Conservation (phyloP, 2,888 invertebrate genomes). For the Pemphredon lugubris region DNA sequence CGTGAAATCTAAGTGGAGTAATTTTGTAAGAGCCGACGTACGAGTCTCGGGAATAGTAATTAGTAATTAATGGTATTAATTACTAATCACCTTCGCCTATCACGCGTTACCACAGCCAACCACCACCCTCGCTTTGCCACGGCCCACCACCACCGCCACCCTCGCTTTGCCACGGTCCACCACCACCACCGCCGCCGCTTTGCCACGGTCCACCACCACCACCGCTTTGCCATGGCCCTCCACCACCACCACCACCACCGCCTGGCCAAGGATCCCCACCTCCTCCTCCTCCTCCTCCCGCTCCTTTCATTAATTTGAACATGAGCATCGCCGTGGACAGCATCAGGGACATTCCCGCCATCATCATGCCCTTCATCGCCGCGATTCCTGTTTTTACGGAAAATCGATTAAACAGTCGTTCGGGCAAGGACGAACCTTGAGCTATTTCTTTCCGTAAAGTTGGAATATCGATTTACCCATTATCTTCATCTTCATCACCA, state of each 20-base stretch:
- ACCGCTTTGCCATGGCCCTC: too few species aligned
- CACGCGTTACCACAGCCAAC: conserved; percentile 1
- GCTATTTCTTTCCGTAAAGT: background rate
- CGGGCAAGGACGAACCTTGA: too few species aligned
- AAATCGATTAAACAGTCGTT: background rate
- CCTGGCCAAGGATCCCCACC: conserved; percentile 60
- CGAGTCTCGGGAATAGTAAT: too few species aligned
- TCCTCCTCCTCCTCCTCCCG: too few species aligned
- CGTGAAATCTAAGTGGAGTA: background rate
- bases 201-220: conserved; percentile 13
- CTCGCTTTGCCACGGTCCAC: conserved; percentile 45
- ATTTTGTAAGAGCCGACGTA: too few species aligned
- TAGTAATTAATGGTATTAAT: too few species aligned
- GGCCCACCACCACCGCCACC: conserved; percentile 67
- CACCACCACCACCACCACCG: conserved; percentile 73
- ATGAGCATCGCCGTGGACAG: conserved; percentile 83
- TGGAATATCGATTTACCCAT: conserved; percentile 80
- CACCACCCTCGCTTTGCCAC: conserved; percentile 66
- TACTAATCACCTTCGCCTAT: too few species aligned
- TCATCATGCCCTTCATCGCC: conserved; percentile 85
- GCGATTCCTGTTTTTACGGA: conserved; percentile 82
- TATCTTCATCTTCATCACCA: conserved; percentile 85
- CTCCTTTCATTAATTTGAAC: conserved; percentile 69
- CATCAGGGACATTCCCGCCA: conserved; percentile 85
- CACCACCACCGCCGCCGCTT: too few species aligned